Evolutionary conservation across 92 coral and sea anemone genomes (phyloP), one percentile per base, ranked within the genome.

Genomic region (Galaxea fascicularis): DNA sequence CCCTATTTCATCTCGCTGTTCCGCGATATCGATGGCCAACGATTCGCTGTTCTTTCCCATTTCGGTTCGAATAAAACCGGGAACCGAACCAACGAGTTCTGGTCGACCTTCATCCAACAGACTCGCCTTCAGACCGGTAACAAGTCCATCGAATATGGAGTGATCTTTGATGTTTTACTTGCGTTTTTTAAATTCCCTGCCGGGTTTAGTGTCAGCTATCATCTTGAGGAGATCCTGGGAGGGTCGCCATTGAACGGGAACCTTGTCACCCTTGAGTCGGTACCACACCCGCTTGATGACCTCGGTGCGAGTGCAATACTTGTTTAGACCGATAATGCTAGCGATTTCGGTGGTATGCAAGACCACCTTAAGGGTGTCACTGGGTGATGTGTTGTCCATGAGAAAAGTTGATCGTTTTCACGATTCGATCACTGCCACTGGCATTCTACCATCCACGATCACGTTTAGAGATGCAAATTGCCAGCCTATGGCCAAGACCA

Each of bases 401-500:
- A 68, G 11, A 10, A 8, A 20, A 8, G 10, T 14, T 15, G 20
- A 20, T 2, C 13, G 24, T n/a, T 21, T 21, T 73, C 22, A 73
- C 17, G 21, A 24, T 4, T 26, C 80, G 14, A 18, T 16, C 10
- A 75, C 68, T 26, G 81, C 15, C 30, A 76, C 28, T 16, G 81
- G 81, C 18, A 57, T 51, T 30, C 18, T 20, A 10, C 68, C 51
- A 18, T 76, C 69, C 4, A 57, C n/a, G 51, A 76, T 58, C 52
- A 76, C 35, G 81, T 58, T 76, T 1, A 31, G 22, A 20, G 29
- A 30, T 10, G 68, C 18, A 57, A 76, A 76, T 41, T 76, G 81
- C 81, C 81, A 76, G 20, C 81, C 81, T 29, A 76, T 58, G 4
- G 81, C 81, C 20, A 76, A 14, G 18, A 76, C 22, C 15, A 76